These are phyloP conservation scores for Gymnogyps californianus DNA, from an alignment of 2,113 vertebrate genomes.

Conservation along the genomic window DNA sequence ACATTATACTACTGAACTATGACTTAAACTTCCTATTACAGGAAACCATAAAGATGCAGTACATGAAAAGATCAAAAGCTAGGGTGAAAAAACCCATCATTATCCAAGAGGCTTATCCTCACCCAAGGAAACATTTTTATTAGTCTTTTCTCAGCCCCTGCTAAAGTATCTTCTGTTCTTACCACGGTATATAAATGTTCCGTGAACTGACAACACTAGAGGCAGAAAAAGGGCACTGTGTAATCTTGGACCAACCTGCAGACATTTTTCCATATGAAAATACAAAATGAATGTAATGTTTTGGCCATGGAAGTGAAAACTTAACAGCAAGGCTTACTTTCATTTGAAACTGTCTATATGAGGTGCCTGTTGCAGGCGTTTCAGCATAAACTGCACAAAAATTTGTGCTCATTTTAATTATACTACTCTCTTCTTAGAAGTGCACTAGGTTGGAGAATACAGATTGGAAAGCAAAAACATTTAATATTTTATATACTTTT, in stretches of 20 bases:
- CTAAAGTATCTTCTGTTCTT: conserved; percentile 18
- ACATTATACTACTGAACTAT: conserved; percentile 30
- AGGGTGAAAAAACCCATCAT: neutral
- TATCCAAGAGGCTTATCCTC: conserved; percentile 12
- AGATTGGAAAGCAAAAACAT: neutral
- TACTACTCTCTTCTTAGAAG: neutral
- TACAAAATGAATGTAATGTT: neutral
- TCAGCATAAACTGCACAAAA: neutral
- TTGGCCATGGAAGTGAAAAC: neutral
- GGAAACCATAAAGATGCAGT: conserved; percentile 34
- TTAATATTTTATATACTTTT: neutral
- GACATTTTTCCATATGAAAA: neutral
- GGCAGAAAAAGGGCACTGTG: neutral
- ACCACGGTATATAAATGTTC: neutral
- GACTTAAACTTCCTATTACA: conserved; percentile 58
- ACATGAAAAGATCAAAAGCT: conserved; percentile 50
- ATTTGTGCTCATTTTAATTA: neutral
- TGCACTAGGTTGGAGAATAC: neutral
- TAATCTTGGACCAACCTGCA: neutral
- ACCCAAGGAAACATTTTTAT: conserved; percentile 25
- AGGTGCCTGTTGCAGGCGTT: neutral
- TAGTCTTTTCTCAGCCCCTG: neutral
- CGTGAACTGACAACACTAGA: neutral
- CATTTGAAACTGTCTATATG: neutral
- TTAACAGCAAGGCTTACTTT: neutral